A percentile compares a stretch with the other conserved stretches of the same genome.
Conservation (phyloP, 2,888 invertebrate species). For the Caenorhabditis sp. region DNA sequence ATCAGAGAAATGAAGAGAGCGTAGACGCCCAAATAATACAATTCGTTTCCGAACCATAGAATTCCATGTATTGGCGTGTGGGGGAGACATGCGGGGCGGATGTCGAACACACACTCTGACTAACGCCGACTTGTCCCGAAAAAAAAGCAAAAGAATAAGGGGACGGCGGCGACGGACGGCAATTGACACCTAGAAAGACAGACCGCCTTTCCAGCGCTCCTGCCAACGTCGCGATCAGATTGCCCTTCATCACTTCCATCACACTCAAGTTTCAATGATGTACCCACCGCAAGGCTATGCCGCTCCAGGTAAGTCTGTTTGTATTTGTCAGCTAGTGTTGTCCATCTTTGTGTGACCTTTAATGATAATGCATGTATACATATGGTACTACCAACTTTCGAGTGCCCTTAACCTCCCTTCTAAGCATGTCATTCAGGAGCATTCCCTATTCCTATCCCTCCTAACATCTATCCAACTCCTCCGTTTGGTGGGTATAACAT, state of each 20-base stretch:
- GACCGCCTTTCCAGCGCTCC: constrained; percentile 65
- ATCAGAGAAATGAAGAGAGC: constrained; percentile 10
- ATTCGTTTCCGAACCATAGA: constrained; percentile 65
- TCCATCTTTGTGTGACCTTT: no score
- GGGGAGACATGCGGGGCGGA: constrained; percentile 21
- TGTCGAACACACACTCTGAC: constrained; percentile 34
- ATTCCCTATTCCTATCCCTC: constrained; percentile 53
- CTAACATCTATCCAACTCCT: constrained; percentile 63
- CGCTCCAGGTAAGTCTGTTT: constrained; percentile 31
- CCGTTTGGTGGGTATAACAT: constrained; percentile 45
- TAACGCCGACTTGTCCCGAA: constrained; percentile 33
- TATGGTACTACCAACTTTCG: not conserved
- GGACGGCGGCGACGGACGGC: no score
- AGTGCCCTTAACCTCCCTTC: constrained; percentile 11
- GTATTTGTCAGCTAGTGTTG: no score
- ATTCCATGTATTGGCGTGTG: constrained; percentile 37
- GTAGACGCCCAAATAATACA: constrained; percentile 61
- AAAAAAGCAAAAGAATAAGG: constrained; percentile 9
- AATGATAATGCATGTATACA: not conserved
- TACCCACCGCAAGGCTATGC: constrained; percentile 27
- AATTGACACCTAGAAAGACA: not conserved
- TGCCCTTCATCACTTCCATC: constrained; percentile 21
- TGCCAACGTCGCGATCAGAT: constrained; percentile 59
- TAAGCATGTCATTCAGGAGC: constrained; percentile 51
- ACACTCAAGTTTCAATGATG: not conserved